A percentile compares a stretch with the other conserved stretches of the same genome.
Conservation (phyloP, 2,797 vertebrate genomes). For the Macropus fuliginosus region DNA sequence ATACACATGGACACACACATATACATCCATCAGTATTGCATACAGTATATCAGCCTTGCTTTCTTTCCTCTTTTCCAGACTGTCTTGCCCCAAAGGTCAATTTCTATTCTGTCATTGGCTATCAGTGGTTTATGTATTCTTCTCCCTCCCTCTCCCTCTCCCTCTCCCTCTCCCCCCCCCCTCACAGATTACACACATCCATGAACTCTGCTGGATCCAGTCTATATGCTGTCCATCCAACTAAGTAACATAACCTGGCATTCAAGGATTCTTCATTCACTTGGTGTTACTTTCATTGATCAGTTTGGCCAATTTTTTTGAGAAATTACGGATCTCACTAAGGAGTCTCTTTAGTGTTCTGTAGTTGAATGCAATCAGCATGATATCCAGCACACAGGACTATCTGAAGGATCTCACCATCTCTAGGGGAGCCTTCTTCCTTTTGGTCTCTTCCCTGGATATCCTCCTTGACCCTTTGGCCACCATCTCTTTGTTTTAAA, state of each 20-base stretch:
- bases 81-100: neutral
- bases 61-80: neutral
- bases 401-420: neutral
- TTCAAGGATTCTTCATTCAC: neutral
- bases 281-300: neutral
- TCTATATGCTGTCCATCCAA: neutral
- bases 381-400: neutral
- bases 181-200: neutral
- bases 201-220: neutral
- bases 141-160: no score
- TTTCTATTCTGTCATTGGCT: neutral
- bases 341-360: neutral
- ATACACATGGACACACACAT: neutral
- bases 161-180: no score
- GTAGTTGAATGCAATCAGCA: neutral
- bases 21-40: neutral
- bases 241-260: neutral
- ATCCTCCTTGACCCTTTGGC: neutral
- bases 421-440: neutral
- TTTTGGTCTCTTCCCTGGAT: neutral
- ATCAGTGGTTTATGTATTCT: neutral
- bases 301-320: neutral
- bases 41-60: neutral
- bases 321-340: neutral
- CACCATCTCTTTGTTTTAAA: neutral